phyloP scores from a whole-genome alignment of 2,888 invertebrate species.

The Ceramica pisi region DNA sequence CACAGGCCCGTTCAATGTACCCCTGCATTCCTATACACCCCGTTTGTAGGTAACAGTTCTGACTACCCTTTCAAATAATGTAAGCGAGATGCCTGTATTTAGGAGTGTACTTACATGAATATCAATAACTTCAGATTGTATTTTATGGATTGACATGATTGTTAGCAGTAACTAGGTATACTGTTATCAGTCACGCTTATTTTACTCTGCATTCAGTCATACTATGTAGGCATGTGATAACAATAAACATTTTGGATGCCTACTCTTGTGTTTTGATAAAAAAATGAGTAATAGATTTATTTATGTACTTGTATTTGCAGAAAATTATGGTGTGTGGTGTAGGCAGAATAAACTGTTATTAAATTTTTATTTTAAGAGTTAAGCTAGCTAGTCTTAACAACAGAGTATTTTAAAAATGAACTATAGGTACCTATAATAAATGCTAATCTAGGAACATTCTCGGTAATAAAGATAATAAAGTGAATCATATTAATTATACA shows the following conservation, averaged over 20 bases:
- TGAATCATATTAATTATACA: too few species aligned
- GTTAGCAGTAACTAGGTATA: constrained; percentile 4
- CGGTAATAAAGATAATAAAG: too few species aligned
- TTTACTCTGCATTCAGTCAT: constrained; percentile 41
- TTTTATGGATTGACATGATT: constrained; percentile 55
- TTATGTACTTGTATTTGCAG: neutral
- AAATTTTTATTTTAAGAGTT: too few species aligned
- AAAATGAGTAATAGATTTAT: neutral
- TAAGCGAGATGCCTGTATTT: neutral
- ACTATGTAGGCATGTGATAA: neutral
- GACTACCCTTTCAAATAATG: neutral
- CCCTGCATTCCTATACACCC: too few species aligned
- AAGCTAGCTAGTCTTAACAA: too few species aligned
- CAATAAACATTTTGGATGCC: neutral
- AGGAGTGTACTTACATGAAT: constrained; percentile 71
- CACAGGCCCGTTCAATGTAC: too few species aligned
- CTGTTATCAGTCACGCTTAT: constrained; percentile 50
- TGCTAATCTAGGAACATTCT: too few species aligned
- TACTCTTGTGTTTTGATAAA: neutral
- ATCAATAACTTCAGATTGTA: constrained; percentile 70
- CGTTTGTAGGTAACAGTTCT: too few species aligned
- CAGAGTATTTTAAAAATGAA: too few species aligned
- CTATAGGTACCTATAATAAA: too few species aligned
- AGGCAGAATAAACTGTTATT: too few species aligned
- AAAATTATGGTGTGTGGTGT: neutral